Conservation (phyloP, 2,888 invertebrate genomes). For the Rambutsinella grinnellia region DNA sequence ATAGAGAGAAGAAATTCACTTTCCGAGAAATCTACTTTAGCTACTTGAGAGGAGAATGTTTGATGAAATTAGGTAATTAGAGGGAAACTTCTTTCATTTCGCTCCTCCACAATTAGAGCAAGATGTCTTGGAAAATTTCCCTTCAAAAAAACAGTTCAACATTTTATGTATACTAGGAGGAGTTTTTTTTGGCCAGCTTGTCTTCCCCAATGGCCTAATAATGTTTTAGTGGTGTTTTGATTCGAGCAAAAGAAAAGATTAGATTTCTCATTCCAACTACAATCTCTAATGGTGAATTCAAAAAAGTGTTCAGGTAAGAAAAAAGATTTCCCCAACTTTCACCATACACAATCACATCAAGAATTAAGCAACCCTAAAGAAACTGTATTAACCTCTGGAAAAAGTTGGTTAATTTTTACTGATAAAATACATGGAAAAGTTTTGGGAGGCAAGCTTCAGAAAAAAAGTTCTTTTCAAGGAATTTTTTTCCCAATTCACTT, state of each 20-base stretch:
- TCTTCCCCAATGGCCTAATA: not conserved
- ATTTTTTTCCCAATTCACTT: too few species aligned
- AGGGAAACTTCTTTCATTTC: conserved; percentile 25
- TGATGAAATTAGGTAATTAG: conserved; percentile 42
- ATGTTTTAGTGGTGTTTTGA: not conserved
- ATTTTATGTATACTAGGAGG: not conserved
- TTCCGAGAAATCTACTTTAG: not conserved
- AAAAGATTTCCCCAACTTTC: not conserved
- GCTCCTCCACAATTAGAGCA: conserved; percentile 20
- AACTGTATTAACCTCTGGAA: not conserved
- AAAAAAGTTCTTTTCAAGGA: too few species aligned
- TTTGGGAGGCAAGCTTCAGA: too few species aligned
- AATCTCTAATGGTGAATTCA: not conserved
- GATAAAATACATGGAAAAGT: not conserved
- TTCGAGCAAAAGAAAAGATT: not conserved
- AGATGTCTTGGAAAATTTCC: conserved; percentile 8
- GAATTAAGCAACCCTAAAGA: not conserved
- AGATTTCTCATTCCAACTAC: not conserved
- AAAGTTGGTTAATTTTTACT: not conserved
- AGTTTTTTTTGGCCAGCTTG: not conserved
- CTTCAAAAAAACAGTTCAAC: not conserved
- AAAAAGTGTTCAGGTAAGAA: not conserved
- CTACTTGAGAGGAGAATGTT: conserved; percentile 8
- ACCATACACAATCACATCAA: not conserved
- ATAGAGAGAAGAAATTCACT: not conserved